Evolutionary conservation across 2,888 invertebrate genomes (phyloP), one percentile per base, ranked within the genome.

Genomic region (Sesia apiformis): DNA sequence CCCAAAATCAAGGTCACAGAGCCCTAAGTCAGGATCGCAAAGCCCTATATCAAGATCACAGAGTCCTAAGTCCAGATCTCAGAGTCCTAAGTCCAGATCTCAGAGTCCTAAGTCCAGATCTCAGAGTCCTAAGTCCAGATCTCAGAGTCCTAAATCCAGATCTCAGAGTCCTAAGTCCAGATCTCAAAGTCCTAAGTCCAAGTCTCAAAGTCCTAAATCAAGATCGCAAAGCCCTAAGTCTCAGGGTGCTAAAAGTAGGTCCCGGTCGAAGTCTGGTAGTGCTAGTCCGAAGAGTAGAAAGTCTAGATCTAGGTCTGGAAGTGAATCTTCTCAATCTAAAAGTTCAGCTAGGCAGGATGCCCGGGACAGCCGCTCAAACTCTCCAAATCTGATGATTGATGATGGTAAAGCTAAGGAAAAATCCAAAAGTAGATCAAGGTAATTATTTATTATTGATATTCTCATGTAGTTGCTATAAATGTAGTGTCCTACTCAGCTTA

Each of bases 321-420:
- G 84, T 69, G 76, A 70, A 0, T 75, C 81, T 0, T 80, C 83
- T 38, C 74, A 75, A 54, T 81, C 84, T 3, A 80, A 82, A 56
- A 84, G 84, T 60, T 83, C 83, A 3, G 76, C 64, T 5, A 72
- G 75, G 53, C 81, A 76, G 40, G 78, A 81, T 63, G 76, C 70
- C 0, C 78, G 79, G 41, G 90, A 89, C 54, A 90, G 90, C 59
- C 72, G 89, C 55, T 91, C 91, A 1, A 90, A 90, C 58, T 89
- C 91, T 1, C 90, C 91, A 0, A 87, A 88, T 63, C 78, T 90
- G 6, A 90, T 90, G 87, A 90, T 90, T 63, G 90, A 90, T 69
- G 90, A 89, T 76, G 81, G 70, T n/a, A 71, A 74, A 43, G 69
- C 66, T 38, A 84, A 84, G 52, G 79, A 76, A 3, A 86, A 85